A percentile compares a stretch with the other conserved stretches of the same genome.
phyloP scores from a whole-genome alignment of 2,888 invertebrate genomes.

The Protophormia terraenovae region DNA sequence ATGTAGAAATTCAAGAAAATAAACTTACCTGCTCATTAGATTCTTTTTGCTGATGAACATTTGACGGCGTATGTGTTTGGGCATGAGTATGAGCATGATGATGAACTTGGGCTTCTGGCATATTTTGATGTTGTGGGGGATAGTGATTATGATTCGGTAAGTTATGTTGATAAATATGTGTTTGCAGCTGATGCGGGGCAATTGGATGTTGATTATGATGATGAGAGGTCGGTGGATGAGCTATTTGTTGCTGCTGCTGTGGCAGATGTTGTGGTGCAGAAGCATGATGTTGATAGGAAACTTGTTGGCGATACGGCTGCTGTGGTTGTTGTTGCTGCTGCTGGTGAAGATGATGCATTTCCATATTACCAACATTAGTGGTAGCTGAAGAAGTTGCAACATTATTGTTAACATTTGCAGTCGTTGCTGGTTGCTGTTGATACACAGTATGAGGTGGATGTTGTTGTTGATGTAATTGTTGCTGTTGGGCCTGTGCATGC shows the following conservation, averaged over 20 bases:
- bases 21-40: conserved; percentile 38
- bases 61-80: conserved; percentile 31
- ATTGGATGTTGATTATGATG: conserved; percentile 41
- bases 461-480: conserved; percentile 70
- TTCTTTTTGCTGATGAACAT: conserved; percentile 37
- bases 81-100: conserved; percentile 47
- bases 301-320: conserved; percentile 50
- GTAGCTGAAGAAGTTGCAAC: not conserved
- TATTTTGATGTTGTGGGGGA: conserved; percentile 39
- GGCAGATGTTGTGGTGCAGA: conserved; percentile 49
- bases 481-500: conserved; percentile 81
- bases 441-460: conserved; percentile 63
- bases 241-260: conserved; percentile 34
- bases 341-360: conserved; percentile 42
- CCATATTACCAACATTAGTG: conserved; percentile 21
- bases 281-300: conserved; percentile 56
- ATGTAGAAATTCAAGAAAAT: too few relatives aligned
- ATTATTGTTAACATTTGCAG: conserved; percentile 2
- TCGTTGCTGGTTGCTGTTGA: conserved; percentile 48
- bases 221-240: conserved; percentile 34
- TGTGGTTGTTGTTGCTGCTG: conserved; percentile 40
- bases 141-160: conserved; percentile 50
- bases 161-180: conserved; percentile 59
- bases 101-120: conserved; percentile 45
- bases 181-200: conserved; percentile 25